A percentile compares a stretch with the other conserved stretches of the same genome.
Evolutionary conservation across 2,888 invertebrate genomes (phyloP).

Genomic region (Diarsia rubi): DNA sequence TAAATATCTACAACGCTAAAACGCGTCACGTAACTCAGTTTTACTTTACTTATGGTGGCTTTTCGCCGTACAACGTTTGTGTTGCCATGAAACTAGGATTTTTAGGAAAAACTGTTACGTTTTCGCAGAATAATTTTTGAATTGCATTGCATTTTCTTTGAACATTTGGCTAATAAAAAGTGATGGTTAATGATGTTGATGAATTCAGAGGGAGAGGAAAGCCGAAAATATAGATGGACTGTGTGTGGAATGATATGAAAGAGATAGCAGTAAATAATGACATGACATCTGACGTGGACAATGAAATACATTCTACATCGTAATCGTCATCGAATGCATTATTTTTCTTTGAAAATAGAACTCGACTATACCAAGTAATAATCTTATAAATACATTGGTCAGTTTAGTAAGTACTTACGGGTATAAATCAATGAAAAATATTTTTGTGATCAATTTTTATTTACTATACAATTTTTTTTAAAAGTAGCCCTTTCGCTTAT

Average conservation of each 20-base stretch:
- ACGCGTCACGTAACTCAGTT: slow-evolving; percentile 79
- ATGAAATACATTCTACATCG: too few relatives aligned
- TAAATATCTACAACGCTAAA: slow-evolving; percentile 79
- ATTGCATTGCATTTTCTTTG: not conserved
- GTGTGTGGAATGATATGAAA: too few relatives aligned
- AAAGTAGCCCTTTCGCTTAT: not conserved
- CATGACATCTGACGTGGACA: too few relatives aligned
- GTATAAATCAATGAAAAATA: not conserved
- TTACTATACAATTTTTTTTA: too few relatives aligned
- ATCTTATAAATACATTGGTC: not conserved
- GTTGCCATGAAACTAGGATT: slow-evolving; percentile 60
- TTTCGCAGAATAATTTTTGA: not conserved
- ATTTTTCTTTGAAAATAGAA: not conserved
- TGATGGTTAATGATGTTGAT: too few relatives aligned
- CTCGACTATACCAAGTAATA: too few relatives aligned
- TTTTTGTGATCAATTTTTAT: not conserved
- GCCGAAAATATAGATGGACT: too few relatives aligned
- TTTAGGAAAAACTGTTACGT: not conserved
- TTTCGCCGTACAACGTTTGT: slow-evolving; percentile 66
- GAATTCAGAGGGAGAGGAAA: too few relatives aligned
- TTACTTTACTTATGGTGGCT: slow-evolving; percentile 68
- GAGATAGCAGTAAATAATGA: too few relatives aligned
- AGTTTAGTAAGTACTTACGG: not conserved
- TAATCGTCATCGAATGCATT: too few relatives aligned
- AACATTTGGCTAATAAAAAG: too few relatives aligned